A percentile compares a stretch with the other conserved stretches of the same genome.
These are phyloP conservation scores for Ploceus nigricollis DNA, from an alignment of 2,113 vertebrate species.

Conservation along the genomic window DNA sequence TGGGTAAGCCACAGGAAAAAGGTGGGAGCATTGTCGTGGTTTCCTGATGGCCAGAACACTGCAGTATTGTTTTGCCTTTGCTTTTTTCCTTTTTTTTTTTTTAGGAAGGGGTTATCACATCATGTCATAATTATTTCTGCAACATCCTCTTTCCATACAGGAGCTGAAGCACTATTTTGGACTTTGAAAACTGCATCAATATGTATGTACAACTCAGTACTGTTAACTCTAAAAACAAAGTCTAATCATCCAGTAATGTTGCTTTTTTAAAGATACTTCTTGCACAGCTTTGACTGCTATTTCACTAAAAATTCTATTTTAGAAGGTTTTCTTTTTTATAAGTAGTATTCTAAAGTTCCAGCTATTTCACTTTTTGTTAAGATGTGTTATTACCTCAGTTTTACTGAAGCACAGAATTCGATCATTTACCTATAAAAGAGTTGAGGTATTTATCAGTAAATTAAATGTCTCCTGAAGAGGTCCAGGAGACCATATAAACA, in stretches of 20 bases:
- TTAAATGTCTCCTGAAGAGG: background rate
- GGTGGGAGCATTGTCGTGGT: slow-evolving; percentile 89
- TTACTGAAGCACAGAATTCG: background rate
- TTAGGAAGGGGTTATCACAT: slow-evolving; percentile 61
- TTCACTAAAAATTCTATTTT: background rate
- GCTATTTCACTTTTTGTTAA: background rate
- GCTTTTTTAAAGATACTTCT: background rate
- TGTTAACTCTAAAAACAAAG: background rate
- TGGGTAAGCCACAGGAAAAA: slow-evolving; percentile 94
- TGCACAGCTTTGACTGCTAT: background rate
- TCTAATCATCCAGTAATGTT: background rate
- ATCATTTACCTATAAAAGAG: background rate
- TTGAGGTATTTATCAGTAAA: background rate
- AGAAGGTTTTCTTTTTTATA: background rate
- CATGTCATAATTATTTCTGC: slow-evolving; percentile 68
- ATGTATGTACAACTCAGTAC: background rate
- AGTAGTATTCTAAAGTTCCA: background rate
- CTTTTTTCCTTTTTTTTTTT: slow-evolving; percentile 65
- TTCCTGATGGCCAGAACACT: slow-evolving; percentile 86
- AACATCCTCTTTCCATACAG: slow-evolving; percentile 81
- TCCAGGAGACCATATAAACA: background rate
- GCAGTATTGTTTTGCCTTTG: slow-evolving; percentile 76
- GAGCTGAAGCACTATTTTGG: slow-evolving; percentile 70
- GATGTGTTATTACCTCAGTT: background rate
- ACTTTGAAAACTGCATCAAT: slow-evolving; percentile 66